A percentile compares a stretch with the other conserved stretches of the same genome.
These are phyloP conservation scores for Phyllotreta cruciferae DNA, from an alignment of 2,888 invertebrate species.

Conservation along the genomic window DNA sequence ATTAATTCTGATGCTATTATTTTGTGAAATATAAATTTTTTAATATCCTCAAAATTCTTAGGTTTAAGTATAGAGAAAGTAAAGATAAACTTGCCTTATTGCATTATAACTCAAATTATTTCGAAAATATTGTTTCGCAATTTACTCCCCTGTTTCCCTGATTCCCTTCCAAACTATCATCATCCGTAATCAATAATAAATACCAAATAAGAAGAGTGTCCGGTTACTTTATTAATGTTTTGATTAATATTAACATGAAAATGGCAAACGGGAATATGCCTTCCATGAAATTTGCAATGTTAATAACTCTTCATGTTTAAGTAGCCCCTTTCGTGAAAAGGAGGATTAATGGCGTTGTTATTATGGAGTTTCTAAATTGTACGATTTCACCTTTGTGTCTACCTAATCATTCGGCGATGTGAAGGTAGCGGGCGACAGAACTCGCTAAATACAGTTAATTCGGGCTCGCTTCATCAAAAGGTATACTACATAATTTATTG, in stretches of 20 bases:
- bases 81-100: too few species aligned
- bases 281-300: constrained; percentile 44
- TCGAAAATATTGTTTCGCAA: too few species aligned
- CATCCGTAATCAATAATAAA: too few species aligned
- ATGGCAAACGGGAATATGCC: constrained; percentile 8
- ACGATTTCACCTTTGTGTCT: constrained; percentile 43
- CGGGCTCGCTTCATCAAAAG: constrained; percentile 7
- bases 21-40: too few species aligned
- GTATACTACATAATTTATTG: constrained; percentile 14
- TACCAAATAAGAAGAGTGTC: too few species aligned
- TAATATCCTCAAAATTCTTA: too few species aligned
- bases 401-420: constrained; percentile 41
- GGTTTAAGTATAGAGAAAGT: too few species aligned
- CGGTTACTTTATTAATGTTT: constrained; percentile 41
- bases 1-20: too few species aligned
- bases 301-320: constrained; percentile 45
- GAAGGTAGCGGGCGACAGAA: constrained; percentile 33
- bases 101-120: too few species aligned
- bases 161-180: too few species aligned
- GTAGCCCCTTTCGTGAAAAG: constrained; percentile 42
- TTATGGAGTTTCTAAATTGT: constrained; percentile 36
- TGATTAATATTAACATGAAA: constrained; percentile 44
- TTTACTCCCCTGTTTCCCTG: too few species aligned
- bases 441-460: constrained; percentile 29
- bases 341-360: constrained; percentile 45